phyloP scores from a whole-genome alignment of 1,140 invertebrate genomes.

The Campoletis sonorensis region DNA sequence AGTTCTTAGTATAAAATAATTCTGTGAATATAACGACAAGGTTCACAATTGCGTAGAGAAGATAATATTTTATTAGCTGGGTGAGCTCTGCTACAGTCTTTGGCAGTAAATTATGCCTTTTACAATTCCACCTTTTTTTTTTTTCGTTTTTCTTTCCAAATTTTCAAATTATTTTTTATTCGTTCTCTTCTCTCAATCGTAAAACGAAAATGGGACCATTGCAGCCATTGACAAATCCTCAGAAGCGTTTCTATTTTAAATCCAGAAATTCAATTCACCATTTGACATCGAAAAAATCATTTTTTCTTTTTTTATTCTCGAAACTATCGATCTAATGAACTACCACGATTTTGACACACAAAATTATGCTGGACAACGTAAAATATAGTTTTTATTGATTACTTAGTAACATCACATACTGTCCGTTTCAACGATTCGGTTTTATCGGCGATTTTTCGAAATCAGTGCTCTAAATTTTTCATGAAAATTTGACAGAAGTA shows the following conservation, averaged over 20 bases:
- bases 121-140: slow-evolving; percentile 48
- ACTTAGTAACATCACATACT: too few species aligned
- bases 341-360: too few species aligned
- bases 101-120: slow-evolving; percentile 37
- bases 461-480: background rate
- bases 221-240: background rate
- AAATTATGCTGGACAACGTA: too few species aligned
- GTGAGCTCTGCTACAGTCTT: slow-evolving; percentile 57
- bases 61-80: slow-evolving; percentile 50
- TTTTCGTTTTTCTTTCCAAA: slow-evolving; percentile 11
- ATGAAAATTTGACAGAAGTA: background rate
- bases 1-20: slow-evolving; percentile 73
- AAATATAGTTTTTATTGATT: too few species aligned
- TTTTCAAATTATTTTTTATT: background rate
- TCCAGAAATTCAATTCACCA: background rate
- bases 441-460: too few species aligned
- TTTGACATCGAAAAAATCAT: background rate
- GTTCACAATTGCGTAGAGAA: slow-evolving; percentile 64
- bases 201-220: background rate
- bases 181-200: background rate
- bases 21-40: slow-evolving; percentile 68
- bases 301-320: background rate
- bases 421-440: too few species aligned
- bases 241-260: too few species aligned
- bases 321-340: too few species aligned